Conservation (phyloP, 1,140 invertebrate species). For the Macrobrachium rosenbergii region DNA sequence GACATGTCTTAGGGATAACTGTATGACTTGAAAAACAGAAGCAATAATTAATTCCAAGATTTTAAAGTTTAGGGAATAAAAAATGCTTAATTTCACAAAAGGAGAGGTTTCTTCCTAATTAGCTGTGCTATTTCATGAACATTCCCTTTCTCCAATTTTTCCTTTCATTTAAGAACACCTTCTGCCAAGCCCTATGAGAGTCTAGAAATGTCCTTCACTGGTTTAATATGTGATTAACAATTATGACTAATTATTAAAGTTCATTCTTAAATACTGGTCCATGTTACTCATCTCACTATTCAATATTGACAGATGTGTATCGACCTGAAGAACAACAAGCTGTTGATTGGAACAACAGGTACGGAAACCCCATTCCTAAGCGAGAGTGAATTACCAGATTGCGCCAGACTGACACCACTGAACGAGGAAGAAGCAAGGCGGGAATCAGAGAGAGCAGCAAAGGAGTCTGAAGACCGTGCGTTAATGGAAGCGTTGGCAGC, state of each 20-base stretch:
- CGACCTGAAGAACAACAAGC: slow-evolving; percentile 89
- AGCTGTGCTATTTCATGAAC: no score
- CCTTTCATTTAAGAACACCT: no score
- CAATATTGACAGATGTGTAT: slow-evolving; percentile 83
- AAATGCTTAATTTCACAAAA: no score
- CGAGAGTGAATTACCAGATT: slow-evolving; percentile 86
- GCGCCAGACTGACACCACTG: slow-evolving; percentile 73
- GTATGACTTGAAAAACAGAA: no score
- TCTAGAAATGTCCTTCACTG: no score
- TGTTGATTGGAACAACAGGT: slow-evolving; percentile 95
- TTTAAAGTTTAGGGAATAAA: no score
- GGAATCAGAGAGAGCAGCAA: slow-evolving; percentile 67
- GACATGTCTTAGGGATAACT: no score
- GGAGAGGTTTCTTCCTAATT: no score
- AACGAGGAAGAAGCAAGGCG: slow-evolving; percentile 67
- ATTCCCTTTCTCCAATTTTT: no score
- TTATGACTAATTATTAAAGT: neutral
- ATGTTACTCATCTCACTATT: slow-evolving; percentile 27
- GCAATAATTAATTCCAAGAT: no score
- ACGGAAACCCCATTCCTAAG: slow-evolving; percentile 91
- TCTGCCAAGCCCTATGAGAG: no score
- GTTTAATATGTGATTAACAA: neutral
- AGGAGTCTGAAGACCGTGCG: slow-evolving; percentile 76
- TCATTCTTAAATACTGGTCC: neutral
- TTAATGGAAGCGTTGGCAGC: slow-evolving; percentile 77